Percentiles rank a stretch among this genome's conserved stretches.
phyloP scores from a whole-genome alignment of 2,113 vertebrate species.

The Trichechus manatus region DNA sequence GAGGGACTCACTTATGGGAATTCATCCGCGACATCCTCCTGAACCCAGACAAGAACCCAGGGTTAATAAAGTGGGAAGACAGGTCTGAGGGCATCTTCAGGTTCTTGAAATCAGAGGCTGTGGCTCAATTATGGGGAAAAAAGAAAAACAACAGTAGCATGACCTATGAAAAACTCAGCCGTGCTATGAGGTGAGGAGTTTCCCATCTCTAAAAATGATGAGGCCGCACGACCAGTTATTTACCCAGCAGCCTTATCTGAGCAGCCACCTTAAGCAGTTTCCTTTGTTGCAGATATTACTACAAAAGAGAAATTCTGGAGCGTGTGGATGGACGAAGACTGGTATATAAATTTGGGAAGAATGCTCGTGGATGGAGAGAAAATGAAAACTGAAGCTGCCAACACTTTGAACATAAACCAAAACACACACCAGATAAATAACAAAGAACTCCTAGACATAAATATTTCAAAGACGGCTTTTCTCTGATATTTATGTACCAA shows the following conservation, averaged over 20 bases:
- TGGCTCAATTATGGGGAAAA: conserved; percentile 98
- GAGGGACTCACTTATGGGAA: conserved; percentile 98
- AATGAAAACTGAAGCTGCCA: conserved; percentile 91
- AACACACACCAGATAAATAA: not conserved
- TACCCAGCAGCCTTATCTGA: not conserved
- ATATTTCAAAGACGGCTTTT: conserved; percentile 89
- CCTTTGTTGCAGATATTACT: conserved; percentile 95
- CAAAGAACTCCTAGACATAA: conserved; percentile 82
- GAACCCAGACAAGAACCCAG: conserved; percentile 96
- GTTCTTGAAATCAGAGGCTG: conserved; percentile 98
- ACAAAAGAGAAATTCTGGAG: conserved; percentile 98
- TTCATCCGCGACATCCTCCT: conserved; percentile 98
- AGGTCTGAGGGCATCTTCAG: conserved; percentile 96
- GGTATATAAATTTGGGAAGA: conserved; percentile 99
- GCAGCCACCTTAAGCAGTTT: not conserved
- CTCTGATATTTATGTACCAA: conserved; percentile 90
- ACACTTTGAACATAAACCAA: conserved; percentile 46
- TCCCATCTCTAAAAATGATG: fast-evolving
- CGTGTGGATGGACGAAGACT: conserved; percentile 97
- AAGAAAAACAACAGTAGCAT: conserved; percentile 99
- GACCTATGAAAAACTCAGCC: conserved; percentile 99
- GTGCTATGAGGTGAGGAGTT: conserved; percentile 95
- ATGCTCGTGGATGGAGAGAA: conserved; percentile 97
- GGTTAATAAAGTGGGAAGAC: conserved; percentile 99
- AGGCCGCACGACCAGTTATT: fast-evolving